Percentiles rank a stretch among this genome's conserved stretches.
These are phyloP conservation scores for Tiphia femorata DNA, from an alignment of 2,888 invertebrate species.

Conservation along the genomic window DNA sequence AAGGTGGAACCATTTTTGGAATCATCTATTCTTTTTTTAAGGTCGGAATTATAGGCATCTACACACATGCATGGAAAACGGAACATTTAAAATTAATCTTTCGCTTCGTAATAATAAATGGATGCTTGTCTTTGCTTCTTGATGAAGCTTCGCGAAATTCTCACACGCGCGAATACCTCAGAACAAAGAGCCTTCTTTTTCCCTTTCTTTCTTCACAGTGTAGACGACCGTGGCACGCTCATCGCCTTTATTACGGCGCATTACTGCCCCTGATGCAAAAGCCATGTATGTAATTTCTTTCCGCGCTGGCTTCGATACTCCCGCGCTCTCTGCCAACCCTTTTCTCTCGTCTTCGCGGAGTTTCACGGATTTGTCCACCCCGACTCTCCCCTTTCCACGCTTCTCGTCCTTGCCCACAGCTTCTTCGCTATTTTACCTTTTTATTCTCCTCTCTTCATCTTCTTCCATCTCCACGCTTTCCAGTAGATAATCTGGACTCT, in stretches of 20 bases:
- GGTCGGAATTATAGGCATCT: not conserved
- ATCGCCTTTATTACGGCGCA: constrained; percentile 36
- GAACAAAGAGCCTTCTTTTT: not conserved
- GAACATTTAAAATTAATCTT: too few species aligned
- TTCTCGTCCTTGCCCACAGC: too few species aligned
- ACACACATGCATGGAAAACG: too few species aligned
- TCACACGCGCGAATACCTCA: not conserved
- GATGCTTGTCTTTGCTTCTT: too few species aligned
- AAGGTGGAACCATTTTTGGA: too few species aligned
- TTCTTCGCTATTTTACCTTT: too few species aligned
- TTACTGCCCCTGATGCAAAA: constrained; percentile 41
- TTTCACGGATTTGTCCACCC: constrained; percentile 9
- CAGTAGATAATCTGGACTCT: constrained; percentile 21
- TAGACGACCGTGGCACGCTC: too few species aligned
- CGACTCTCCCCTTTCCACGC: constrained; percentile 6
- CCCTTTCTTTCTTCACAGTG: too few species aligned
- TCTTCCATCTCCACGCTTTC: constrained; percentile 6
- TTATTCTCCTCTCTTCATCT: not conserved
- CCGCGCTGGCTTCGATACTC: constrained; percentile 34
- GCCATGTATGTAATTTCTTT: constrained; percentile 40
- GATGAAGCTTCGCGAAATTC: too few species aligned
- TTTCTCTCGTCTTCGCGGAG: not conserved
- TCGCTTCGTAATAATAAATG: too few species aligned
- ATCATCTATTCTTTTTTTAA: not conserved
- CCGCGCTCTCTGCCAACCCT: constrained; percentile 17